Conservation (phyloP, 2,797 vertebrate genomes). For the Cheirogaleus major region DNA sequence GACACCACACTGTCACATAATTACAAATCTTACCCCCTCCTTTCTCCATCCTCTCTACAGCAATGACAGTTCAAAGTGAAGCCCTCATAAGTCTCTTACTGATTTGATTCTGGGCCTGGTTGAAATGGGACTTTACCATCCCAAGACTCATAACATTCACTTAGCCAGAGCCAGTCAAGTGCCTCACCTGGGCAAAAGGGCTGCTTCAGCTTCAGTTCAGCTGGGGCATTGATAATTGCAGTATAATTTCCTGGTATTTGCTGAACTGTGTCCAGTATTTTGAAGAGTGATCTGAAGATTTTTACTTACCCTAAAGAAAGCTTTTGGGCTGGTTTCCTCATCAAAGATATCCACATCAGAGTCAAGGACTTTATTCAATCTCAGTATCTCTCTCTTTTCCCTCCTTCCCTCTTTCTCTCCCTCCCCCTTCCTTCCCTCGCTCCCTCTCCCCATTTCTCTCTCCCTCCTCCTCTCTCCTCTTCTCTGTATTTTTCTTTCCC, state of each 20-base stretch:
- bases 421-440: no score
- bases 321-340: background rate
- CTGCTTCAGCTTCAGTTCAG: background rate
- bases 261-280: background rate
- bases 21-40: background rate
- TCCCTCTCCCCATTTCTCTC: no score
- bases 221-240: background rate
- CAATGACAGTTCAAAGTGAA: background rate
- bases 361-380: background rate
- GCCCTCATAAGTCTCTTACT: background rate
- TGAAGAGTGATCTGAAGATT: background rate
- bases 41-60: background rate
- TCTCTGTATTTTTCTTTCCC: background rate
- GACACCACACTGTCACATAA: background rate
- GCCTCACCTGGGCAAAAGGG: background rate
- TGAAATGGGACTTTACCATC: background rate
- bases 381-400: background rate
- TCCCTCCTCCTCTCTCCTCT: background rate
- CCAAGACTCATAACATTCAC: background rate
- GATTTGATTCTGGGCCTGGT: background rate
- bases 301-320: background rate
- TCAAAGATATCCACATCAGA: background rate
- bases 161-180: background rate
- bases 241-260: background rate
- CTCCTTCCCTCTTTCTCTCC: background rate